Percentiles rank a stretch among this genome's conserved stretches.
phyloP scores from a whole-genome alignment of 2,888 invertebrate species.

The Sphaeridia pumilis region DNA sequence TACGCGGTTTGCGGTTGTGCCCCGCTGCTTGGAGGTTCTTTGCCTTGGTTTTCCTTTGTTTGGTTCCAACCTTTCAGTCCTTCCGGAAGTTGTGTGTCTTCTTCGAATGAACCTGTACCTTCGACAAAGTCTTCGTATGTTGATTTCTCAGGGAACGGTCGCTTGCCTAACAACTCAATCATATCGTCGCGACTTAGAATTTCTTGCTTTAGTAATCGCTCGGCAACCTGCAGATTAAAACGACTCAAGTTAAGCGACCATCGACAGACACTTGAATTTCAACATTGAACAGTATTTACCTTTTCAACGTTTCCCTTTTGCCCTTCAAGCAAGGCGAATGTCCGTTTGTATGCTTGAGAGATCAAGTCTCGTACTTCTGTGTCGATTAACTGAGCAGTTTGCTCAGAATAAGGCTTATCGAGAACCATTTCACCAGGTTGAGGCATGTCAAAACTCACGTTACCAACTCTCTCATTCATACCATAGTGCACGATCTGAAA shows the following conservation, averaged over 20 bases:
- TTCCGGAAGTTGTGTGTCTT: constrained; percentile 86
- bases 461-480: constrained; percentile 95
- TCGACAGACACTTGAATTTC: too few relatives aligned
- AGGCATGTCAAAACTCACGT: constrained; percentile 90
- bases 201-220: constrained; percentile 79
- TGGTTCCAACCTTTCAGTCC: constrained; percentile 89
- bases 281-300: too few relatives aligned
- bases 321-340: constrained; percentile 59
- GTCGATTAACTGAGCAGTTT: constrained; percentile 92
- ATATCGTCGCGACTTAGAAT: constrained; percentile 91
- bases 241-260: too few relatives aligned
- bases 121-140: constrained; percentile 99
- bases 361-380: constrained; percentile 74
- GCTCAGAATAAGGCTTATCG: constrained; percentile 96
- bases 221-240: constrained; percentile 50
- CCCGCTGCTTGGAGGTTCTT: background rate
- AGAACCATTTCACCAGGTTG: constrained; percentile 82
- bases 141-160: constrained; percentile 97
- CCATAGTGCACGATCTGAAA: constrained; percentile 80
- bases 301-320: constrained; percentile 80
- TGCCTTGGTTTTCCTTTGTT: constrained; percentile 18
- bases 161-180: constrained; percentile 83
- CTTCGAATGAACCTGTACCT: constrained; percentile 94
- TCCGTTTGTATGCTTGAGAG: constrained; percentile 63
- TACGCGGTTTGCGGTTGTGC: background rate